Conservation (phyloP, 2,888 invertebrate species). For the Caenorhabditis japonica region DNA sequence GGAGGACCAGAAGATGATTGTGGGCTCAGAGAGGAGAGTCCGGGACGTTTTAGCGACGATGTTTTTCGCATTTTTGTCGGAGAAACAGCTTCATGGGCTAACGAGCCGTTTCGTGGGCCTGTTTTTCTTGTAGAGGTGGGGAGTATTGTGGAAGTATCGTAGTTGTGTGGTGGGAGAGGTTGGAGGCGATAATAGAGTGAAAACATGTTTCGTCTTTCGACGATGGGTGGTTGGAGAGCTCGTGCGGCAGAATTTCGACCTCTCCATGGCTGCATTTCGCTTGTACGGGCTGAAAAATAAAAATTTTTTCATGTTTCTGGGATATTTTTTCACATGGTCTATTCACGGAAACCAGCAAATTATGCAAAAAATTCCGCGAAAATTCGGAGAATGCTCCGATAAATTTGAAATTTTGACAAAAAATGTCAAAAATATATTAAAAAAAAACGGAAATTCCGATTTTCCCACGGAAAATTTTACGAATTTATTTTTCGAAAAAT, state of each 20-base stretch:
- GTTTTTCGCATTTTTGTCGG: constrained; percentile 46
- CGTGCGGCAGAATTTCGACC: constrained; percentile 70
- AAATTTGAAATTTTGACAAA: too few relatives aligned
- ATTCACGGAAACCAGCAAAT: too few relatives aligned
- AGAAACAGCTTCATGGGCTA: constrained; percentile 19
- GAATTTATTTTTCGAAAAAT: too few relatives aligned
- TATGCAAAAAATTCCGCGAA: too few relatives aligned
- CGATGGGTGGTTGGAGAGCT: constrained; percentile 74
- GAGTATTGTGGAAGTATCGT: constrained; percentile 33
- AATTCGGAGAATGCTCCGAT: too few relatives aligned
- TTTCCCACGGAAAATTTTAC: too few relatives aligned
- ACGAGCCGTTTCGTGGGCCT: neutral
- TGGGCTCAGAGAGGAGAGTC: neutral
- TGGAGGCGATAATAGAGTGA: constrained; percentile 67
- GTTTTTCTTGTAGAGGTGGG: neutral
- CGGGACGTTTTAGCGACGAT: constrained; percentile 24
- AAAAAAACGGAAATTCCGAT: too few relatives aligned
- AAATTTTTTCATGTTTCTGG: too few relatives aligned
- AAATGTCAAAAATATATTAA: too few relatives aligned
- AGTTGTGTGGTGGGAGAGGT: constrained; percentile 21
- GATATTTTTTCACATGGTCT: too few relatives aligned
- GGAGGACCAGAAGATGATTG: neutral
- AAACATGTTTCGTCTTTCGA: constrained; percentile 74
- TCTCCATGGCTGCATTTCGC: constrained; percentile 65
- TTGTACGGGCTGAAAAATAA: constrained; percentile 58